These are phyloP conservation scores for Taenioides sp. DNA, from an alignment of 2,797 vertebrate species.

Conservation along the genomic window DNA sequence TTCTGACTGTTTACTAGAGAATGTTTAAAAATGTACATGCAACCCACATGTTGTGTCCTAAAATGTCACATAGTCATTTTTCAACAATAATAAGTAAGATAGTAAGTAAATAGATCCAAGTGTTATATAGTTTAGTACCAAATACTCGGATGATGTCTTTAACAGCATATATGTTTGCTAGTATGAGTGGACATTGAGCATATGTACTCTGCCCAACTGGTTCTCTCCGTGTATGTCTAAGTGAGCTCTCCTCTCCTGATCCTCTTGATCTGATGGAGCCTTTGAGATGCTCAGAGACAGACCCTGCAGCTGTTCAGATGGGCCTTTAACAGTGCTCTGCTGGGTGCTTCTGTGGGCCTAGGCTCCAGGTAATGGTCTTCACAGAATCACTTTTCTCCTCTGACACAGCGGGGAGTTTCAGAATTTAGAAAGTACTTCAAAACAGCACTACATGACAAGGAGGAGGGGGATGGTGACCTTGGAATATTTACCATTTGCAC, in stretches of 20 bases:
- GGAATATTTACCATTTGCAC: neutral
- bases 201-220: neutral
- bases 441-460: neutral
- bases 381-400: neutral
- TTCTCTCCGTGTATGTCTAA: neutral
- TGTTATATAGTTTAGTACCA: no score
- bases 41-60: no score
- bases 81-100: no score
- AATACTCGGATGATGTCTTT: no score
- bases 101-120: no score
- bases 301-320: slow-evolving; percentile 17
- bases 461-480: neutral
- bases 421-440: neutral
- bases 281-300: neutral
- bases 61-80: no score
- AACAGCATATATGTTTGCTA: neutral
- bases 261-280: slow-evolving; percentile 14
- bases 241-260: neutral
- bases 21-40: no score
- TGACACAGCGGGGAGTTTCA: slow-evolving; percentile 1
- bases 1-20: no score
- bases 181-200: neutral
- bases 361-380: slow-evolving; percentile 19
- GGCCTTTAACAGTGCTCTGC: slow-evolving; percentile 6
- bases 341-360: neutral